phyloP scores from a whole-genome alignment of 1,140 invertebrate genomes.

The Zelostemma sp. region DNA sequence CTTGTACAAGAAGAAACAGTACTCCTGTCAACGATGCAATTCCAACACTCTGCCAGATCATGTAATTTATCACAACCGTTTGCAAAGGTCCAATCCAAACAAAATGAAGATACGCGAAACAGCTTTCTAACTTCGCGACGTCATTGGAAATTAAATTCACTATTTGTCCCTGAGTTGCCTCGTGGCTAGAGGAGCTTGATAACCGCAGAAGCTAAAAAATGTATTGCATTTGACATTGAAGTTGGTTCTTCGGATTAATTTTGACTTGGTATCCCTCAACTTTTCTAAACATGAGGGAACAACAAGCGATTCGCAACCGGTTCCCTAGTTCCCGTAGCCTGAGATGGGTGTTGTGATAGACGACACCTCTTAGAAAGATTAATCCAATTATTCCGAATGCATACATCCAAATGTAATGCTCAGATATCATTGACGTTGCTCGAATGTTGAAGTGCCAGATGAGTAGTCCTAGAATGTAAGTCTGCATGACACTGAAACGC shows the following conservation, averaged over 20 bases:
- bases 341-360: slow-evolving; percentile 65
- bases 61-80: slow-evolving; percentile 72
- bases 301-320: slow-evolving; percentile 70
- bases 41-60: slow-evolving; percentile 75
- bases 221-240: no score
- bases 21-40: slow-evolving; percentile 62
- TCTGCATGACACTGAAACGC: slow-evolving; percentile 60
- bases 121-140: slow-evolving; percentile 71
- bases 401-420: slow-evolving; percentile 68
- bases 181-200: slow-evolving; percentile 68
- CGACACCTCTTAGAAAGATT: slow-evolving; percentile 59
- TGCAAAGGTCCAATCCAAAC: slow-evolving; percentile 82
- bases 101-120: slow-evolving; percentile 69
- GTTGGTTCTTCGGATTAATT: no score
- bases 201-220: slow-evolving; percentile 56
- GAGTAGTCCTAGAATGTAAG: slow-evolving; percentile 60
- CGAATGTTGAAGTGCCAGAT: slow-evolving; percentile 70
- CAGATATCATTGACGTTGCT: slow-evolving; percentile 46
- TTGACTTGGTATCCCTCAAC: slow-evolving; percentile 43
- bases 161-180: slow-evolving; percentile 83
- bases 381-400: slow-evolving; percentile 65
- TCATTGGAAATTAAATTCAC: slow-evolving; percentile 92
- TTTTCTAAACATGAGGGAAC: slow-evolving; percentile 72
- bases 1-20: slow-evolving; percentile 65
- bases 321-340: slow-evolving; percentile 69